These are phyloP conservation scores for Gila orcuttii DNA, from an alignment of 2,113 vertebrate species.

Conservation along the genomic window DNA sequence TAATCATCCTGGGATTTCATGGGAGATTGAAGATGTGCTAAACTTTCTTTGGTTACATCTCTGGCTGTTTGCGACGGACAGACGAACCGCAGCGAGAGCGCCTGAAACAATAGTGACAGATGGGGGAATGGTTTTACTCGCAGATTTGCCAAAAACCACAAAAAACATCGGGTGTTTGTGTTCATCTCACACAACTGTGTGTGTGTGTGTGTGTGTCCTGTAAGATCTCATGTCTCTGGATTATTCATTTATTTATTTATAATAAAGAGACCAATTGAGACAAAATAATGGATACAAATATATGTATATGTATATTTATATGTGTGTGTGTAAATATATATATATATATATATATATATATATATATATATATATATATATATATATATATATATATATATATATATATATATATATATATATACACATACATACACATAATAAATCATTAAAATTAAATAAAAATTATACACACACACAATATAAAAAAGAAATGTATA, in stretches of 20 bases:
- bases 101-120: constrained; percentile 4
- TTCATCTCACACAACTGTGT: background rate
- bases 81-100: background rate
- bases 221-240: background rate
- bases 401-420: too few relatives aligned
- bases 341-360: too few relatives aligned
- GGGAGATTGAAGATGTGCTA: background rate
- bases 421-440: too few relatives aligned
- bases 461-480: too few relatives aligned
- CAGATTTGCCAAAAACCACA: too few relatives aligned
- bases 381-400: too few relatives aligned
- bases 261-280: background rate
- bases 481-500: too few relatives aligned
- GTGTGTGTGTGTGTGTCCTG: background rate
- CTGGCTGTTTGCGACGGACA: background rate
- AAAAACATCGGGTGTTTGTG: background rate
- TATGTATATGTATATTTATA: too few relatives aligned
- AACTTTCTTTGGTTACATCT: background rate
- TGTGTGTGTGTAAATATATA: too few relatives aligned
- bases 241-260: background rate
- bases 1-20: background rate
- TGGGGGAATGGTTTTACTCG: background rate
- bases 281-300: background rate
- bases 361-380: too few relatives aligned
- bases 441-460: too few relatives aligned